Evolutionary conservation across 2,888 invertebrate genomes (phyloP).

Genomic region (Lasioglossum morio): DNA sequence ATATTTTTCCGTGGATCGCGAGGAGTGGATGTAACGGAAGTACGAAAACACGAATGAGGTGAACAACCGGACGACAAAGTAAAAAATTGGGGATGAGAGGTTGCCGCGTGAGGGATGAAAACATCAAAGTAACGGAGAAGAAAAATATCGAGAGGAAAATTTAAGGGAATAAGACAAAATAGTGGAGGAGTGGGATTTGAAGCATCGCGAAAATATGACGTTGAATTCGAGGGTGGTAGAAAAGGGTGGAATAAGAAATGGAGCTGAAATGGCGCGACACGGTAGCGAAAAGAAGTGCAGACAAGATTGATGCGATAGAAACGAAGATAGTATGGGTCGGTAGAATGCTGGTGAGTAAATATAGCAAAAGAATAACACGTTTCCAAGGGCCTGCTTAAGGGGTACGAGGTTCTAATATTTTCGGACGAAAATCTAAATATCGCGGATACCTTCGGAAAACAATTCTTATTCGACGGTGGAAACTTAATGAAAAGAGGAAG

Average conservation of each 20-base stretch:
- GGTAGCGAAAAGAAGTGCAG: not conserved
- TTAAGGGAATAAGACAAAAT: not conserved
- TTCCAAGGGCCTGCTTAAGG: not conserved
- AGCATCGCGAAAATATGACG: not conserved
- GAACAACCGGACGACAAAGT: not conserved
- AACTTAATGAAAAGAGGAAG: not conserved
- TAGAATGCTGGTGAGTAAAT: not conserved
- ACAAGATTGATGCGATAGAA: conserved; percentile 1
- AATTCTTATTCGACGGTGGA: not conserved
- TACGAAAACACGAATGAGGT: not conserved
- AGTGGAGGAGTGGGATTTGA: not conserved
- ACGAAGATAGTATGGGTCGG: not conserved
- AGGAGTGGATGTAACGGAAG: not conserved
- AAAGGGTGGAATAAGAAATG: not conserved
- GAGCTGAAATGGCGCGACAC: not conserved
- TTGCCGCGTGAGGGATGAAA: not conserved
- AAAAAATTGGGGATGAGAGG: not conserved
- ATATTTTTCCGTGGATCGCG: not conserved
- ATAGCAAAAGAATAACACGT: not conserved
- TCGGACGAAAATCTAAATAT: not conserved
- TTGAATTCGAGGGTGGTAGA: not conserved
- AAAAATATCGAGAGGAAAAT: not conserved
- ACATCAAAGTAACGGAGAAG: not conserved
- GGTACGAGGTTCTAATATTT: not conserved
- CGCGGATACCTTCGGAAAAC: not conserved